Evolutionary conservation across 1,140 invertebrate species (phyloP), one percentile per base, ranked within the genome.

Genomic region (Oncopodura yosiiana): DNA sequence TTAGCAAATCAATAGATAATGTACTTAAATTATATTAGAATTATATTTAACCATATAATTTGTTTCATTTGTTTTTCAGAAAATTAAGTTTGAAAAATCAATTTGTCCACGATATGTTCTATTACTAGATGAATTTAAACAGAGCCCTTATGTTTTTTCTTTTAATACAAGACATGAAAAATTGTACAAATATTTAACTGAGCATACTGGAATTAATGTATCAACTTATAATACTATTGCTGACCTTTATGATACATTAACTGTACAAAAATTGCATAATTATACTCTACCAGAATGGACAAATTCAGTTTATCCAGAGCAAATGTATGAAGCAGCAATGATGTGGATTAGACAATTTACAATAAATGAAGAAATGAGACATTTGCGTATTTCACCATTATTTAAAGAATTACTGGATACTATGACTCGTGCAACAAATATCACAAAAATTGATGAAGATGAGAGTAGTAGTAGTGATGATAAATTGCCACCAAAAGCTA

Each of bases 231-330:
- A 80, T 11, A 75, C 78, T 38, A 76, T 87, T n/a, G 84, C 87
- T 64, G 78, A 77, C 44, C 69, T 89, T 5, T 87, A 84, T 56
- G 83, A 81, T 59, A 83, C 79, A 2, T 21, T 42, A n/a, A 36
- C n/a, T 36, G 48, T 61, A n/a, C 49, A 74, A 70, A 59, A 75
- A 64, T 73, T 78, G n/a, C 74, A 79, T 24, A 78, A 79, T n/a
- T 67, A 87, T n/a, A 72, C 75, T 26, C 65, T 89, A 18, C 86
- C 86, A 0, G 70, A 77, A 41, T 85, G 84, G 83, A 79, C 83
- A 0, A 76, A 77, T 60, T 72, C 76, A 54, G 79, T 81, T 32
- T 86, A 54, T 38, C 38, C 38, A 11, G 19, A 52, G 1, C 46
- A 51, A 56, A 42, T 55, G 45, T 29, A 18, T 12, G 34, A 48